Percentiles rank a stretch among this genome's conserved stretches.
Conservation (phyloP, 2,888 invertebrate species). For the Meandrusa payeni region DNA sequence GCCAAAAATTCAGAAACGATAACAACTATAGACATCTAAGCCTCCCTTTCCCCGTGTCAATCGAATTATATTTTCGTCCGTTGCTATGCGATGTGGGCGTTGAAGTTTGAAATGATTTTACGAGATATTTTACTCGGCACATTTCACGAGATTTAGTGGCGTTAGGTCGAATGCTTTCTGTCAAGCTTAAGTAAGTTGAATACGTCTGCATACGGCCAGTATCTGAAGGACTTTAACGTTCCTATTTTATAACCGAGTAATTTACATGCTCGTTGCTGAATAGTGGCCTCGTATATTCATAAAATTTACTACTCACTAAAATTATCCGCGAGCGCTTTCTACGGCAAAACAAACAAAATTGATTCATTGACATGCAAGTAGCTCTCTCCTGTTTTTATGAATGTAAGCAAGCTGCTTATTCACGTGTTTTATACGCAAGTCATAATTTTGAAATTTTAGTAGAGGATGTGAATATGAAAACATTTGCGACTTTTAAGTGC, state of each 20-base stretch:
- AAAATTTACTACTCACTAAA: constrained; percentile 26
- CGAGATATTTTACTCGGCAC: constrained; percentile 2
- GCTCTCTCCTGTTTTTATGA: not conserved
- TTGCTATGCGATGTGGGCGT: constrained; percentile 30
- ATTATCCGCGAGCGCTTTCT: constrained; percentile 12
- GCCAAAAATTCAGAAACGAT: constrained; percentile 48
- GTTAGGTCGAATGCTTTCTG: not conserved
- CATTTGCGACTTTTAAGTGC: not conserved
- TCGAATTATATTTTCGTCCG: constrained; percentile 25
- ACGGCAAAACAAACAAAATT: constrained; percentile 12
- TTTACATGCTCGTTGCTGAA: constrained; percentile 24
- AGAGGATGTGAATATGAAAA: constrained; percentile 4
- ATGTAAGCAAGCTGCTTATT: not conserved
- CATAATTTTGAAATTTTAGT: constrained; percentile 11
- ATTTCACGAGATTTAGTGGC: constrained; percentile 1
- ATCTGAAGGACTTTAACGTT: constrained; percentile 9
- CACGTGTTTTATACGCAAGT: not conserved
- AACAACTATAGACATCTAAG: constrained; percentile 33
- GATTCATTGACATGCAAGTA: constrained; percentile 11
- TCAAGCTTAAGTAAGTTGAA: not conserved
- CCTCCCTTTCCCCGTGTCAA: constrained; percentile 26
- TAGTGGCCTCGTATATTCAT: constrained; percentile 23
- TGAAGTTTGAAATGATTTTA: constrained; percentile 8
- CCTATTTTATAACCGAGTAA: constrained; percentile 26
- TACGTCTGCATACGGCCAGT: too few species aligned